Evolutionary conservation across 2,113 vertebrate genomes (phyloP), one percentile per base, ranked within the genome.

Genomic region (Sander lucioperca): DNA sequence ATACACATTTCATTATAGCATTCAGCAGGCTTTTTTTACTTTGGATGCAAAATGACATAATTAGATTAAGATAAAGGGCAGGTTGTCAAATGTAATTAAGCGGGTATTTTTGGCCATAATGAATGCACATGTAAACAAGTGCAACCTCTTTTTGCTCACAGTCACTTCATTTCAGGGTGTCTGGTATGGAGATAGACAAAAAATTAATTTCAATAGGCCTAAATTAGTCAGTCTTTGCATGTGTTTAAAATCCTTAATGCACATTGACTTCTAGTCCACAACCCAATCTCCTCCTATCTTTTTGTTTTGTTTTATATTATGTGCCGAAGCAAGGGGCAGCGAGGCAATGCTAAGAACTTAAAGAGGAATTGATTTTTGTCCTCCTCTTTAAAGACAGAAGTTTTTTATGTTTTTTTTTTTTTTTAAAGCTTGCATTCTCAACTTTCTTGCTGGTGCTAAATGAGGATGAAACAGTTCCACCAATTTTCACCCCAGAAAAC

Each of bases 51-150:
- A 90, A 86, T 73, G 80, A 89, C 88, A 91, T 87, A 89, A 92
- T 91, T 86, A 87, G 82, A 91, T 88, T 87, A 88, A 83, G 83
- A 90, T 78, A 91, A 92, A 90, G 88, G 80, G 80, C 76, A 86
- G 45, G 80, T 83, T 91, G 90, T 92, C 89, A 84, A 63, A 87
- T 77, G 57, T 82, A 84, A 92, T 93, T 90, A 90, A 43, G 14
- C 48, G 71, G 62, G 16, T 86, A 75, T 80, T 88, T 90, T 63
- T 86, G 78, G 48, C 36, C 72, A 25, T 62, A 76, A 84, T 84
- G 75, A 85, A 75, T 82, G 72, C 84, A 79, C 67, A 77, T 67
- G 58, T 72, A 80, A 88, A 88, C 77, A 77, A 80, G 71, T 39
- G 63, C 54, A 77, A 66, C n/a, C 64, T 25, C 47, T 56, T 83